These are phyloP conservation scores for Cheilinus undulatus DNA, from an alignment of 2,113 vertebrate genomes.

Conservation along the genomic window DNA sequence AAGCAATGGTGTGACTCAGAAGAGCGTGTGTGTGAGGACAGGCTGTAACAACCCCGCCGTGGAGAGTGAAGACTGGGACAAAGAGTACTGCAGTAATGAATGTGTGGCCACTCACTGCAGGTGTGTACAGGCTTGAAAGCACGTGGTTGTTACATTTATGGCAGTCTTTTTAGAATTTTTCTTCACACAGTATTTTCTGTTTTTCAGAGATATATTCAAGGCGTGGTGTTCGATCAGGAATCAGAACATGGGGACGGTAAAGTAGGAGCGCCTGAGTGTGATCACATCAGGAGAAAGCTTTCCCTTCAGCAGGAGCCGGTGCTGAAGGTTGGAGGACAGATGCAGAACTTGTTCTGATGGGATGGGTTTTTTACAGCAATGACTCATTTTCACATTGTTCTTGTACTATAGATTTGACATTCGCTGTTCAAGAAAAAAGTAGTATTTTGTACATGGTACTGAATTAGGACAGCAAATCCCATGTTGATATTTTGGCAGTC, in stretches of 20 bases:
- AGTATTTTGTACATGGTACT: not conserved
- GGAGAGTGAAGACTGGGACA: slow-evolving; percentile 92
- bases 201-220: slow-evolving; percentile 76
- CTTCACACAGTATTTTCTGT: not conserved
- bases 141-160: not conserved
- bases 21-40: slow-evolving; percentile 86
- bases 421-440: slow-evolving; percentile 1
- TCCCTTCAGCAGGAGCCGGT: not conserved
- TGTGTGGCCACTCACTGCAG: slow-evolving; percentile 94
- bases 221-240: slow-evolving; percentile 80
- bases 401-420: slow-evolving; percentile 16
- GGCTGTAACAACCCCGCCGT: slow-evolving; percentile 91
- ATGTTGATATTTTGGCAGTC: not conserved
- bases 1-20: slow-evolving; percentile 42
- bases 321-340: not conserved
- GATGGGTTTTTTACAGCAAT: not conserved
- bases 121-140: slow-evolving; percentile 65
- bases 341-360: not conserved
- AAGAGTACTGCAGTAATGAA: slow-evolving; percentile 93
- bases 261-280: slow-evolving; percentile 38
- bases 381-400: not conserved
- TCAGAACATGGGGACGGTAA: slow-evolving; percentile 74
- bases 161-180: not conserved
- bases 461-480: not conserved
- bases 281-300: not conserved